These are phyloP conservation scores for Arothron firmamentum DNA, from an alignment of 2,113 vertebrate genomes.

Conservation along the genomic window DNA sequence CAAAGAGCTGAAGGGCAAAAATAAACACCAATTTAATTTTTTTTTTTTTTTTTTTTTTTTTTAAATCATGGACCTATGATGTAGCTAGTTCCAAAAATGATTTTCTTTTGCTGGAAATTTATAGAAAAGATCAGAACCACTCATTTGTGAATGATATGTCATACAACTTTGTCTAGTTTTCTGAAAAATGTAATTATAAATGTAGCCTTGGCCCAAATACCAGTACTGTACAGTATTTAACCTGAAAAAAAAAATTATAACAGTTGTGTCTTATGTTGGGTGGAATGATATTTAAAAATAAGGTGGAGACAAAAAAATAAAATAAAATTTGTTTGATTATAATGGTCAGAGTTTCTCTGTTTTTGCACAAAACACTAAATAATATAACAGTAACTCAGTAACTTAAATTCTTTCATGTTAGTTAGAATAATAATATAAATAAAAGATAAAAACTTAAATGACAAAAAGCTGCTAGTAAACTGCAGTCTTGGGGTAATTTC, in stretches of 20 bases:
- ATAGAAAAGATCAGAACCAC: background rate
- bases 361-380: background rate
- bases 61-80: background rate
- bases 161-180: conserved; percentile 25
- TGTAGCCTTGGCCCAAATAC: conserved; percentile 14
- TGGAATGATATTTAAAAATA: conserved; percentile 10
- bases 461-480: background rate
- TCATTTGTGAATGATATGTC: conserved; percentile 7
- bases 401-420: no score
- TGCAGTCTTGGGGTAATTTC: no score
- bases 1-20: conserved; percentile 77
- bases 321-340: conserved; percentile 27
- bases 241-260: conserved; percentile 3
- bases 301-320: conserved; percentile 2
- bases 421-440: no score
- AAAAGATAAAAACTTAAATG: background rate
- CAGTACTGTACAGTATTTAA: conserved; percentile 32
- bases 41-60: no score
- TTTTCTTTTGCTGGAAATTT: conserved; percentile 1
- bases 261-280: conserved; percentile 20
- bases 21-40: conserved; percentile 32
- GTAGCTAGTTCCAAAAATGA: conserved; percentile 7
- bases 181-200: background rate
- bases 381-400: background rate
- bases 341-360: background rate